Base-by-base conservation (phyloP, 2,888 invertebrate genomes). In the Lasioglossum pauxillum region DNA sequence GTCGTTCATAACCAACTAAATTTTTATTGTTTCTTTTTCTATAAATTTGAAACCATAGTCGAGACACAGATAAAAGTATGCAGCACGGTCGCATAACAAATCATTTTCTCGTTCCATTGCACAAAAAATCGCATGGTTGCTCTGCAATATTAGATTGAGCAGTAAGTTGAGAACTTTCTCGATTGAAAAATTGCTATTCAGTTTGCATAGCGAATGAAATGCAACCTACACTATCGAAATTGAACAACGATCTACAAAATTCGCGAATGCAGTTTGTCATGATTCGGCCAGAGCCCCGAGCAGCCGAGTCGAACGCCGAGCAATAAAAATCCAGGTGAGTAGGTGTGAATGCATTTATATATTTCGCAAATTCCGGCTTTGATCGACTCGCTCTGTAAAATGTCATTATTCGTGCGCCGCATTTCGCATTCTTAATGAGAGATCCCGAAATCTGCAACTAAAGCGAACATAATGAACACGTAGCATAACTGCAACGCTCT, bases 381-480 rank as follows among this genome's bases (percentile, higher is more conserved):
- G 69, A 69, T 69, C 69, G 69, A 41, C 69, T 38, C 41, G 41
- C 38, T 69, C 38, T 69, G 69, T 69, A 69, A 69, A 69, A 69
- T 69, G 69, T 69, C 69, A 69, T 69, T 69, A 69, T 41, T 41
- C 41, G 69, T 41, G 35, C 23, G 69, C n/a, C 35, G 41, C 41
- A 69, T 69, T 69, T 69, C 69, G 69, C 69, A 69, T 69, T 69
- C 69, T 69, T 41, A 69, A 69, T 41, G 69, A 69, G 38, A 41
- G 23, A 14, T 69, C 23, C 69, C 69, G 35, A 69, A 69, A 69
- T 69, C 69, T 69, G 38, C 38, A 69, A 41, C 69, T 69, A 38
- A 69, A 69, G 69, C 23, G 69, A 41, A 69, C 69, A 69, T 69
- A 69, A 69, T 69, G 69, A 69, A 69, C 41, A 69, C 69, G 69